Evolutionary conservation across 2,797 vertebrate species (phyloP).

Genomic region (Acestrorhynchus altus): DNA sequence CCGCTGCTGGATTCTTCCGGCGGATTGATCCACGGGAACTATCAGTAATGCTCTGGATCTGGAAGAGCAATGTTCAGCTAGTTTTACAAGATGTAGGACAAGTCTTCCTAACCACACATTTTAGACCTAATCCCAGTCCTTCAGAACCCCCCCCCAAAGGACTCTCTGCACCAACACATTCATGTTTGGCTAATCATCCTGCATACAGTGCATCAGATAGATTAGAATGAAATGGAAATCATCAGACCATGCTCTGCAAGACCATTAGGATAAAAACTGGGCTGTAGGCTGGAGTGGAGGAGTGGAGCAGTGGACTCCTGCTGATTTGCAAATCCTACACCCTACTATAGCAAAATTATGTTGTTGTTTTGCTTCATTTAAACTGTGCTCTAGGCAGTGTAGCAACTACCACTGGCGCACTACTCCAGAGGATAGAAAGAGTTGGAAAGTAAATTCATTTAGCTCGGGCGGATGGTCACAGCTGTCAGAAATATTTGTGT

Average conservation of each 20-base stretch:
- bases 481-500: background rate
- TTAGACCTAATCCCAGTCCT: background rate
- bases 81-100: background rate
- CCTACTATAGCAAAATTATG: constrained; percentile 22
- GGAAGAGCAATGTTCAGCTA: no score
- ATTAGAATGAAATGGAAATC: background rate
- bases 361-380: constrained; percentile 39
- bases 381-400: constrained; percentile 1
- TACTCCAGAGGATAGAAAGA: constrained; percentile 22
- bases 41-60: constrained; percentile 99
- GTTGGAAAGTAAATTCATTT: constrained; percentile 33
- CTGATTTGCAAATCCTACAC: background rate
- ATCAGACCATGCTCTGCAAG: background rate
- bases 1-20: constrained; percentile 91
- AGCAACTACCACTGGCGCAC: background rate
- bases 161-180: background rate
- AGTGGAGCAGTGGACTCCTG: constrained; percentile 6
- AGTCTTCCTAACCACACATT: background rate
- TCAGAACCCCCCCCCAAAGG: background rate
- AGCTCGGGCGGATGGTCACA: constrained; percentile 15
- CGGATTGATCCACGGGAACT: constrained; percentile 96
- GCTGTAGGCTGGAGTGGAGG: constrained; percentile 10
- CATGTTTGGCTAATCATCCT: background rate
- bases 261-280: no score
- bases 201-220: background rate